Evolutionary conservation across 1,140 invertebrate genomes (phyloP).

Genomic region (Sarcophaga peregrina): DNA sequence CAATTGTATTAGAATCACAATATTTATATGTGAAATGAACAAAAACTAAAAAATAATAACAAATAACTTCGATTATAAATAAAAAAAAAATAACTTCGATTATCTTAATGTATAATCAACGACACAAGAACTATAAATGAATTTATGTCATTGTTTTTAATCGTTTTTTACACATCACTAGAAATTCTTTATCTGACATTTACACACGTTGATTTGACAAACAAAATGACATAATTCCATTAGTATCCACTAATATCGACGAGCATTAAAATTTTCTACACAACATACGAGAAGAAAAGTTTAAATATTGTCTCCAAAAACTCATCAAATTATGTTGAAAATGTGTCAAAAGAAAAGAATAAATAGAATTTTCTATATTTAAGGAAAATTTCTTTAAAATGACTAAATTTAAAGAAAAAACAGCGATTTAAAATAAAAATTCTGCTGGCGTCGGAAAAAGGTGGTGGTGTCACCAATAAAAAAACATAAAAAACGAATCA

Average conservation of each 20-base stretch:
- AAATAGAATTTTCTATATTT: background rate
- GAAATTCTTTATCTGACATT: background rate
- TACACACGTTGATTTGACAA: constrained; percentile 22
- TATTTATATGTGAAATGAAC: too few species aligned
- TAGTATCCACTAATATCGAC: constrained; percentile 31
- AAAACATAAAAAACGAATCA: constrained; percentile 20
- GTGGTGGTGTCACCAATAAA: constrained; percentile 23
- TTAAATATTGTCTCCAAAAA: background rate
- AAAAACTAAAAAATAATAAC: too few species aligned
- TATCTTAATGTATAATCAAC: too few species aligned
- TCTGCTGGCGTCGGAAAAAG: constrained; percentile 32
- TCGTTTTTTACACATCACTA: too few species aligned
- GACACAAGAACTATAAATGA: too few species aligned
- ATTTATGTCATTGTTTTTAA: too few species aligned
- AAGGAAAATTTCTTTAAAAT: background rate
- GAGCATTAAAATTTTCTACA: constrained; percentile 29
- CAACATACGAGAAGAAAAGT: constrained; percentile 21
- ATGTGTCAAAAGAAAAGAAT: constrained; percentile 16
- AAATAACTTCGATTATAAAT: too few species aligned
- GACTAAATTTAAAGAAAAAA: background rate
- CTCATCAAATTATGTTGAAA: background rate
- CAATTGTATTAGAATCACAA: too few species aligned
- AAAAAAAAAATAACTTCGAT: too few species aligned
- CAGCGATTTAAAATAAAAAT: constrained; percentile 1
- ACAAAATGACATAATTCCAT: constrained; percentile 41